A percentile compares a stretch with the other conserved stretches of the same genome.
phyloP scores from a whole-genome alignment of 2,888 invertebrate species.

The Habroteleia sp. region DNA sequence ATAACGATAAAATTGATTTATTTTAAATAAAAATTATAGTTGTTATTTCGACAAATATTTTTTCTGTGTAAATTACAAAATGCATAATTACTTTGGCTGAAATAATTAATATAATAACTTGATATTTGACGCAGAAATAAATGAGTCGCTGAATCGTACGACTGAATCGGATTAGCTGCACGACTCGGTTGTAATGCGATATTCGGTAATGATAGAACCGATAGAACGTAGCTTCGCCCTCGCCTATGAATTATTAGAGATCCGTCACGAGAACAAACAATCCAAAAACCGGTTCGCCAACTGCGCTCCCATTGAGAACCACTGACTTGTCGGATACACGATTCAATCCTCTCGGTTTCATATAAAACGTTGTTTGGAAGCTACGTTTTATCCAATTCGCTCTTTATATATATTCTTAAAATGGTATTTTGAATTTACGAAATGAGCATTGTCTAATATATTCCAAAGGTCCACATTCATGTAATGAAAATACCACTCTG shows the following conservation, averaged over 20 bases:
- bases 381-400: slow-evolving; percentile 12
- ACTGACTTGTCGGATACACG: slow-evolving; percentile 37
- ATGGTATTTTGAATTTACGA: no score
- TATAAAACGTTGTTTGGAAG: slow-evolving; percentile 24
- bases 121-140: neutral
- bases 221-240: slow-evolving; percentile 41
- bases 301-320: slow-evolving; percentile 40
- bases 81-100: neutral
- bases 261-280: slow-evolving; percentile 46
- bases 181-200: slow-evolving; percentile 65
- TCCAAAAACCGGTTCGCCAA: slow-evolving; percentile 59
- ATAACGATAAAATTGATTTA: no score
- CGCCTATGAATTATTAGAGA: slow-evolving; percentile 60
- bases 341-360: slow-evolving; percentile 35
- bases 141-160: slow-evolving; percentile 13
- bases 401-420: no score
- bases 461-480: no score
- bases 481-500: no score
- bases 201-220: slow-evolving; percentile 34
- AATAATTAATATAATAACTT: slow-evolving; percentile 1
- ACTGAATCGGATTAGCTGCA: slow-evolving; percentile 45
- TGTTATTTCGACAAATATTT: no score
- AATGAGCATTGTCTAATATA: no score
- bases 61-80: neutral
- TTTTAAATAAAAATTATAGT: no score